Evolutionary conservation across 1,140 invertebrate genomes (phyloP).

Genomic region (Lucilia sericata): DNA sequence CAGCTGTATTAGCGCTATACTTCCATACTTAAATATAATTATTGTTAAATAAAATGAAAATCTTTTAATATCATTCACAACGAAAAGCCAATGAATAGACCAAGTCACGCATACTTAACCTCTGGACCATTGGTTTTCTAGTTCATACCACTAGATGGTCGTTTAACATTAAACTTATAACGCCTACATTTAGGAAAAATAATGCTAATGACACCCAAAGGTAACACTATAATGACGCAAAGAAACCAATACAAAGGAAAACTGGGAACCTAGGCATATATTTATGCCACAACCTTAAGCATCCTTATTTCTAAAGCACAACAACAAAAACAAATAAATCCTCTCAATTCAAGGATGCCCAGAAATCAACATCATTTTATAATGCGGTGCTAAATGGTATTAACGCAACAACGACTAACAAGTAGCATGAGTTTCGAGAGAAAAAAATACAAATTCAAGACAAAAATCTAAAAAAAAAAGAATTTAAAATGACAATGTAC

Average conservation of each 20-base stretch:
- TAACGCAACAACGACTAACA: neutral
- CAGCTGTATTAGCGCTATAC: no score
- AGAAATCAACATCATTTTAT: neutral
- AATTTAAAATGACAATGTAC: neutral
- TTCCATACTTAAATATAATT: no score
- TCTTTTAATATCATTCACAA: neutral
- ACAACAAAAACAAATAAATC: neutral
- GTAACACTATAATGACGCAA: constrained; percentile 24
- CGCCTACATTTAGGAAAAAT: neutral
- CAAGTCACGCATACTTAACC: constrained; percentile 17
- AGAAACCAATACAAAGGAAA: neutral
- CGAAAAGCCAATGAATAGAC: constrained; percentile 5
- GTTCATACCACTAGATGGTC: neutral
- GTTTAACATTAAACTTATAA: neutral
- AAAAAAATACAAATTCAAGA: neutral
- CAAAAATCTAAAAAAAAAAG: neutral
- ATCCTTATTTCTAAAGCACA: neutral
- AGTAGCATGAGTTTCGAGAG: neutral
- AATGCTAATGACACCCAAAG: constrained; percentile 42
- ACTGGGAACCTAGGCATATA: neutral
- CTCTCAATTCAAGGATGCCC: neutral
- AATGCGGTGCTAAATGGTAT: neutral
- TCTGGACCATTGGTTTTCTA: neutral
- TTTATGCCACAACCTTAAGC: no score
- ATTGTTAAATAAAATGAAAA: neutral